Evolutionary conservation across 2,113 vertebrate genomes (phyloP), one percentile per base, ranked within the genome.

Genomic region (Pygoscelis antarcticus): DNA sequence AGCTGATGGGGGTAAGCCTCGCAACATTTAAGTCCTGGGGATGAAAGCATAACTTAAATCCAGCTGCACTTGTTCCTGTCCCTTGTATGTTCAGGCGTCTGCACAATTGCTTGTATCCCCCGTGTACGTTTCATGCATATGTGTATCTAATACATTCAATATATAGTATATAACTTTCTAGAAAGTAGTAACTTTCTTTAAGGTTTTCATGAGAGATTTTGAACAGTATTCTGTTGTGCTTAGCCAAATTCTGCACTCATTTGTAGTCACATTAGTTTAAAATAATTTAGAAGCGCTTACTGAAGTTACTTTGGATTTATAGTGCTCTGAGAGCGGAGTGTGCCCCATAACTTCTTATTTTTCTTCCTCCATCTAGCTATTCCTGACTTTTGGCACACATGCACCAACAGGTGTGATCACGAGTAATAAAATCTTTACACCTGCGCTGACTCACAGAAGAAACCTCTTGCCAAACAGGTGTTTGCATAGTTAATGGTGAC

Each of bases 351-450:
- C 32, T 38, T 75, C 66, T 47, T 87, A 36, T 91, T 97, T 97
- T 94, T 44, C 42, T 94, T 92, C 47, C 42, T 83, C 70, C 79
- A 68, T 87, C 68, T 70, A 81, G 40, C 69, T 81, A 47, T 83
- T 94, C 58, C 93, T 81, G 80, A 46, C 38, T 96, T 96, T 95
- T 97, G 96, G 96, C 96, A 92, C 55, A 26, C 36, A 32, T 13
- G 27, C 72, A 77, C 69, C 57, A 93, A 78, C 95, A 96, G 96
- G 93, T 96, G 95, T 90, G 88, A 87, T 82, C 72, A 77, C 61
- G 89, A 92, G 81, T 92, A 96, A 94, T 96, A 97, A 97, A 96
- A 95, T 93, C 93, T 96, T 91, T 89, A 97, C 93, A 97, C 94
- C 95, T 97, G 96, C 95, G 86, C 72, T 96, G 90, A 95, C 88